Base-by-base conservation (phyloP, 2,113 vertebrate genomes). In the Carassius auratus region DNA sequence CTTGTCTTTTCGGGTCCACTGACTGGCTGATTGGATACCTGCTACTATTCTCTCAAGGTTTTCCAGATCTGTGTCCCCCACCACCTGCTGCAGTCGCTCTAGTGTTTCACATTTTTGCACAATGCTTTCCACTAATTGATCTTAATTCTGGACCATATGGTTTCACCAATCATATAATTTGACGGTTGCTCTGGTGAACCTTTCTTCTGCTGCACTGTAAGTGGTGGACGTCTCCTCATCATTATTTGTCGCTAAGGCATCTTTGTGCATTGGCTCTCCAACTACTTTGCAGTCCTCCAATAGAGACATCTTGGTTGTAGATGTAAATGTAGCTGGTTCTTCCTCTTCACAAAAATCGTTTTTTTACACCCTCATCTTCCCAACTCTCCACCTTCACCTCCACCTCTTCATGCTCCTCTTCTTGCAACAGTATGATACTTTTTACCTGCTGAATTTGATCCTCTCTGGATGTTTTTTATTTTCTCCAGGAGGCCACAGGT, bases 31-130 rank as follows among this genome's bases (percentile, higher is more conserved):
- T 52, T 85, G 74, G 33, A 86, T 42, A 52, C 84, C 50, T n/a
- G 76, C 82, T 55, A 89, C 83, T 61, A 21, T 42, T 64, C 69
- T 81, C 59, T 45, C 55, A 80, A 2, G 33, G 21, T 15, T 81
- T 26, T 80, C 87, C 38, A 86, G 78, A 62, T 15, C 23, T 0
- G 21, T 17, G 45, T 48, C 45, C 2, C 45, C 0, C 45, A 61
- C 30, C 21, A 30, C 26, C 33, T 26, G 1, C 38, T 23, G 36
- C 5, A 42, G 5, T 1, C 38, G 1, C 17, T 79, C 64, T 9
- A 74, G n/a, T 2, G 14, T 62, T 33, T 21, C 42, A 36, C 0
- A 0, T 68, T 81, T 19, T 57, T 50, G 69, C 42, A 17, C 23
- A 0, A 8, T 26, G 26, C 61, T 68, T 23, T 57, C 48, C 38